Base-by-base conservation (phyloP, 2,113 vertebrate species). In the Noctilio leporinus region DNA sequence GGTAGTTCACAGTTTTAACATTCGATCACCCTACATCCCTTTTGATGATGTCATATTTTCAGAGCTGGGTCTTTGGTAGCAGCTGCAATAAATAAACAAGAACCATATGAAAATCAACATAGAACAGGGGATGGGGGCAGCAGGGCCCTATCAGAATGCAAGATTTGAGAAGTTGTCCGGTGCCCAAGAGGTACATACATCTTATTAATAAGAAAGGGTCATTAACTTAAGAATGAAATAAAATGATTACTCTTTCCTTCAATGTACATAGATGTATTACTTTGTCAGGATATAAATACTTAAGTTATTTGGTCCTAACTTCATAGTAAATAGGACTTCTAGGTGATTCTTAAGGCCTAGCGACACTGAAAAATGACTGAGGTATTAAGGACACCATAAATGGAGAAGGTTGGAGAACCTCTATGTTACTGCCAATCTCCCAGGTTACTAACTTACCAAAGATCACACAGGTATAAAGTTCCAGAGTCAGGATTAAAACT, bases 11-110 rank as follows among this genome's bases (percentile, higher is more conserved):
- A 24, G 72, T 65, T 87, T 95, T 75, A 77, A 45, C 55, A 51
- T 92, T 76, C 87, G 70, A 17, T 96, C 87, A 73, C 30, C 24
- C 53, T 10, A 4, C 76, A 88, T 92, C 93, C 85, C 67, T 94
- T 90, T 28, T 3, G 8, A 47, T 95, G 81, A 92, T 57, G 43
- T 93, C 94, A 82, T 73, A 78, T 81, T 85, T 84, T 53, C 33
- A 38, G 91, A 83, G 33, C 76, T 80, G 67, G 82, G 57, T 83
- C 70, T 88, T 86, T 69, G n/a, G 73, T 70, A 81, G 78, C 10
- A 16, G 69, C 75, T 81, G 35, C 51, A 73, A 70, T 83, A 89
- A 93, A 75, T 73, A 96, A 95, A 94, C 53, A 93, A 93, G 80
- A 86, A 86, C 80, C 59, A 64, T 53, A 92, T 85, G 87, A 85